Conservation (phyloP, 2,113 vertebrate genomes). For the Nothocercus nigrocapillus region DNA sequence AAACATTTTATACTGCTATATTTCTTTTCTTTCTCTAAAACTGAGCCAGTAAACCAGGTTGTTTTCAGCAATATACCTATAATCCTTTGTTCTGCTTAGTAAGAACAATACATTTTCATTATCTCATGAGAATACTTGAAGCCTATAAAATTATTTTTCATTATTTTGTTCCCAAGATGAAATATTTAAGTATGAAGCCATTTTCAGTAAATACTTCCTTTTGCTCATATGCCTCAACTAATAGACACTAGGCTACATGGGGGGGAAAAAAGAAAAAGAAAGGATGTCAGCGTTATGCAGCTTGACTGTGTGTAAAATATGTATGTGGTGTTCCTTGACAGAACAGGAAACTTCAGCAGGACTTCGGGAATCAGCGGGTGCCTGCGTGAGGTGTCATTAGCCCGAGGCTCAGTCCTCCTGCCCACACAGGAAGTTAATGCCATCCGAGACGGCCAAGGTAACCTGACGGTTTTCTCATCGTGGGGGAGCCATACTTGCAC, state of each 20-base stretch:
- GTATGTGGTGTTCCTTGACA: not conserved
- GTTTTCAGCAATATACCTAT: not conserved
- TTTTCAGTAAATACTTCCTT: not conserved
- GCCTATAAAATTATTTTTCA: slow-evolving; percentile 2
- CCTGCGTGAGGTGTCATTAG: not conserved
- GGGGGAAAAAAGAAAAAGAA: not conserved
- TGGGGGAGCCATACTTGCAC: fast-evolving
- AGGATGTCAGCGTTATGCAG: not conserved
- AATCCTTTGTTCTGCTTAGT: not conserved
- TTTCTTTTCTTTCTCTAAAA: not conserved
- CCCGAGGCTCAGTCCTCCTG: fast-evolving
- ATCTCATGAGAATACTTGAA: not conserved
- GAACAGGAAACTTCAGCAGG: not conserved
- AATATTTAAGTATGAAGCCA: not conserved
- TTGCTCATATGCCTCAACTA: not conserved
- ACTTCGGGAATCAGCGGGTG: not conserved
- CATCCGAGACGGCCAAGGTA: not conserved
- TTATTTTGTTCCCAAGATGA: not conserved
- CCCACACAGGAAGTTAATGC: fast-evolving
- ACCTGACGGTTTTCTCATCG: not conserved
- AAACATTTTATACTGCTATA: not conserved
- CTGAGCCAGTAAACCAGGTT: not conserved
- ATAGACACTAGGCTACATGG: not conserved
- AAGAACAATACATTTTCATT: not conserved
- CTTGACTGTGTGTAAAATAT: fast-evolving